Base-by-base conservation (phyloP, 2,113 vertebrate genomes). In the Pangasianodon hypophthalmus region DNA sequence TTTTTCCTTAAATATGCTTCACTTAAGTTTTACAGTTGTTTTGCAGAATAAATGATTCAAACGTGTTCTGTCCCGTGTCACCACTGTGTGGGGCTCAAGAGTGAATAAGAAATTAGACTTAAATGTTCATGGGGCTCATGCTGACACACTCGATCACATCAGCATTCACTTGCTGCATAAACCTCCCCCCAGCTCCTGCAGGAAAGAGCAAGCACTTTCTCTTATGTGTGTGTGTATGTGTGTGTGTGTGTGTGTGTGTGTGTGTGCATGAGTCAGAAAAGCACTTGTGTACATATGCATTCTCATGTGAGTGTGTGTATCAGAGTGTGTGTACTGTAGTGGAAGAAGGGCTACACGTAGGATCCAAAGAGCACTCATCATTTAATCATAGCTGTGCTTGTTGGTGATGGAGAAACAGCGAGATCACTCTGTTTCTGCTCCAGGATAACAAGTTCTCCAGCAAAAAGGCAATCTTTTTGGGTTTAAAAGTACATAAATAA, bases 1-100 rank as follows among this genome's bases (percentile, higher is more conserved):
- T 92, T 93, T 71, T 81, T 80, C 92, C 92, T 93, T 95, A 94
- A 95, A 95, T 94, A 87, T 93, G 94, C 93, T 94, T 95, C 92
- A 94, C 93, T 97, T 97, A 95, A 95, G 96, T 97, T 96, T 96
- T 96, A 93, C 95, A 94, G 94, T 96, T 96, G 95, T 94, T 94
- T 95, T 95, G 95, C 95, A 96, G 97, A 97, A 96, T 96, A 96
- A 96, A 97, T 96, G 94, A 96, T 54, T 10, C 75, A 79, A 29
- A 79, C 6, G 91, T 79, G 85, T 83, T 91, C 91, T 93, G 92
- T 94, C 90, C 88, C 77, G 54, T 93, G 94, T 95, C 93, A 90
- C 93, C 94, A 92, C 88, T 91, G 94, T 92, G 95, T 94, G 92
- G 91, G 83, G 77, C 94, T 95, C 95, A 91, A 94, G 92, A 94